Evolutionary conservation across 2,113 vertebrate genomes (phyloP).

Genomic region (Rutilus rutilus): DNA sequence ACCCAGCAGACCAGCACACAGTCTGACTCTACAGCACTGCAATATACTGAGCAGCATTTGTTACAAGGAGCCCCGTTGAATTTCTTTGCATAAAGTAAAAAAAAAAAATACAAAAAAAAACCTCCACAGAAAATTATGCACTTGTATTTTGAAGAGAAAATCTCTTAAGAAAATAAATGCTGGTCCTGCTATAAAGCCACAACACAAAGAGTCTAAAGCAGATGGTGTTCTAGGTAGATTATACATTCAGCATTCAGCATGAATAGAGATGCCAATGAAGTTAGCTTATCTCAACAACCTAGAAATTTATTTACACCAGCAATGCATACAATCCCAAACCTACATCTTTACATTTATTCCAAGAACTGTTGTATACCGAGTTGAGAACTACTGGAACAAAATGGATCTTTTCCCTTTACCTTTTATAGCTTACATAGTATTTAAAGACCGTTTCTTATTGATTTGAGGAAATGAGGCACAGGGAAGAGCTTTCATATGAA

Average conservation of each 20-base stretch:
- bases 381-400: neutral
- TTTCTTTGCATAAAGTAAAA: neutral
- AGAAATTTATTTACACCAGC: conserved; percentile 1
- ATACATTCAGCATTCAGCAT: conserved; percentile 2
- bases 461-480: conserved; percentile 34
- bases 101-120: neutral
- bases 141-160: neutral
- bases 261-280: conserved; percentile 34
- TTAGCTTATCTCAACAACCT: conserved; percentile 14
- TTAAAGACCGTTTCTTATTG: neutral
- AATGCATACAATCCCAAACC: neutral
- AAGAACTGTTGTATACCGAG: neutral
- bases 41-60: neutral
- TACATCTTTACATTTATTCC: neutral
- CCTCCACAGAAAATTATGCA: too few relatives aligned
- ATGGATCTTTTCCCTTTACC: neutral
- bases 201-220: neutral
- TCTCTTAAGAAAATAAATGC: conserved; percentile 32
- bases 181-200: conserved; percentile 10
- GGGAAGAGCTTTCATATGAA: conserved; percentile 31
- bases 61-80: neutral
- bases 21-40: neutral
- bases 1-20: too few relatives aligned
- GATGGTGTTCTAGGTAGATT: neutral
- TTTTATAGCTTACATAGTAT: neutral